phyloP scores from a whole-genome alignment of 2,113 vertebrate genomes.

The Ameiurus melas region DNA sequence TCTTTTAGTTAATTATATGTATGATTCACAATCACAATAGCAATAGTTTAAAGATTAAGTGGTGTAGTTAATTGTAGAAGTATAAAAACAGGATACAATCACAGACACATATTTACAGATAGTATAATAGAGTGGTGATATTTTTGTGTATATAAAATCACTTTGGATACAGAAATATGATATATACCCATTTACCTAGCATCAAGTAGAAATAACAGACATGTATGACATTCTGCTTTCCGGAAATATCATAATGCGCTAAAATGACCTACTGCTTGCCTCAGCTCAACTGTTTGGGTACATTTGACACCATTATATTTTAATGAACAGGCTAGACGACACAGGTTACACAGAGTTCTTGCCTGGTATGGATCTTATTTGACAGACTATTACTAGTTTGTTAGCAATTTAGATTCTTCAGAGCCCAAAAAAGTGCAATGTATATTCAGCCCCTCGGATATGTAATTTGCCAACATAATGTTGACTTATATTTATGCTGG shows the following conservation, averaged over 20 bases:
- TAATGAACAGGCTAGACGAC: not conserved
- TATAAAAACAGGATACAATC: not conserved
- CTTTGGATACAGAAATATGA: not conserved
- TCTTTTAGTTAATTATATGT: not conserved
- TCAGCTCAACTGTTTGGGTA: not conserved
- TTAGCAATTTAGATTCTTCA: not conserved
- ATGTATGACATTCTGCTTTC: not conserved
- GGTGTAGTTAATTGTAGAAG: too few species aligned
- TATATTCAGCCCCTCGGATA: not conserved
- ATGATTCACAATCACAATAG: not conserved
- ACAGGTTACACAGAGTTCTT: not conserved
- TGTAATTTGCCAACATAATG: conserved; percentile 3
- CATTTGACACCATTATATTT: not conserved
- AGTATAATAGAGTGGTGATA: not conserved
- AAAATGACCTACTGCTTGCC: not conserved
- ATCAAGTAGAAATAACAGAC: not conserved
- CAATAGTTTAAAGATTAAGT: not conserved
- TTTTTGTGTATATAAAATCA: not conserved
- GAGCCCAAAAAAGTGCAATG: not conserved
- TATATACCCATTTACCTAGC: not conserved
- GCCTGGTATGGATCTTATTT: not conserved
- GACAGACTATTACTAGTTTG: not conserved
- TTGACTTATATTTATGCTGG: not conserved
- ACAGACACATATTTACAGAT: not conserved
- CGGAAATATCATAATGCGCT: not conserved